Base-by-base conservation (phyloP, 1,140 invertebrate species). In the Drosophila erecta region DNA sequence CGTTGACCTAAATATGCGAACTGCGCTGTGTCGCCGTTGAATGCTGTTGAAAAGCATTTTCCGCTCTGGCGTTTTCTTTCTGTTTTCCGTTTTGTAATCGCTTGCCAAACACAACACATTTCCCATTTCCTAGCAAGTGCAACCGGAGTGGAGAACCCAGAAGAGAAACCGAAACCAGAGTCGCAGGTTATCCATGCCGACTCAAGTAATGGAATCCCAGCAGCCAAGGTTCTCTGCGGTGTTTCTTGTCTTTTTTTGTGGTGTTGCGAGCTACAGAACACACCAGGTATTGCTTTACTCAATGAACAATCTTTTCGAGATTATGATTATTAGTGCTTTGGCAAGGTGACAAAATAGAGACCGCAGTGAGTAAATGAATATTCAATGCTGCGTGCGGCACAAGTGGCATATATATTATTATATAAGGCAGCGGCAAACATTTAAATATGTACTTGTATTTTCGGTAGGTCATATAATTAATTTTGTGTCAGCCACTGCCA, bases 1-100 rank as follows among this genome's bases (percentile, higher is more conserved):
- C 83, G 83, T 87, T 87, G 83, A 89, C 84, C 84, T 67, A 87
- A 87, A 89, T 83, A 87, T 84, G 62, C 55, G 60, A 66, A 62
- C 65, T 56, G 67, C 66, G 50, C 64, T 70, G 67, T 70, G 69
- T 47, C 58, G 59, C 27, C 5, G 33, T 1, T 35, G 11, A 10
- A 12, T 74, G 69, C 24, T 69, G 57, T n/a, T 67, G 57, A 56
- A 44, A 33, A 61, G 78, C 33, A 73, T 76, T 66, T 79, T 84
- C 60, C 78, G 77, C 60, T 86, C 79, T 80, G 83, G 69, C 58
- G 72, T 85, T 85, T 81, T 84, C 81, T 69, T 69, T 79, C 70
- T 85, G 15, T 50, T 40, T 50, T 22, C 20, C 47, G 76, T 71
- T 78, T 86, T 83, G 84, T 78, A 89, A 87, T 87, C 81, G 81